Evolutionary conservation across 2,888 invertebrate genomes (phyloP).

Genomic region (Melinaea menophilus): DNA sequence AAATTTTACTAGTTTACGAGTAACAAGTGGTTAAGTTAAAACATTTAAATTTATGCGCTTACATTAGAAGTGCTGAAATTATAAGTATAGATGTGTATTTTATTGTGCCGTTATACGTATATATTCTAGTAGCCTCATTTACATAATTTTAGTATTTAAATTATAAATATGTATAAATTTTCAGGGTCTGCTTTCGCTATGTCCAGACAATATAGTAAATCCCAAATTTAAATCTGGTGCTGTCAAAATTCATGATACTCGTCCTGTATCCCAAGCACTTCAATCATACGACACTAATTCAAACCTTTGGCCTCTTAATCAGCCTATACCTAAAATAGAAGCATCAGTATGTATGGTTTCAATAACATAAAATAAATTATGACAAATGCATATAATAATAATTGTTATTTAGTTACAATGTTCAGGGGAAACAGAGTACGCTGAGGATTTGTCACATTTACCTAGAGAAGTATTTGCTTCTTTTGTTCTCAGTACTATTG

Average conservation of each 20-base stretch:
- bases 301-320: conserved; percentile 78
- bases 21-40: no score
- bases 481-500: conserved; percentile 77
- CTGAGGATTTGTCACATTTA: conserved; percentile 78
- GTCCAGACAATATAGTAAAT: neutral
- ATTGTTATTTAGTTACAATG: conserved; percentile 70
- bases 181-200: conserved; percentile 2
- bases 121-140: no score
- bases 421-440: conserved; percentile 82
- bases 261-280: conserved; percentile 76
- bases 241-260: conserved; percentile 46
- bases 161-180: neutral
- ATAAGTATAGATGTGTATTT: no score
- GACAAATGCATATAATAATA: neutral
- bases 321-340: conserved; percentile 81
- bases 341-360: conserved; percentile 43
- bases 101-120: no score
- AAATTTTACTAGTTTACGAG: no score
- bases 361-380: neutral
- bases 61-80: no score
- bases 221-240: conserved; percentile 43
- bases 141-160: neutral
- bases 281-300: conserved; percentile 79
- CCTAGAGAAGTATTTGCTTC: conserved; percentile 82
- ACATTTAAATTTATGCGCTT: no score